phyloP scores from a whole-genome alignment of 2,113 vertebrate species.

The Leptocoma aspasia region DNA sequence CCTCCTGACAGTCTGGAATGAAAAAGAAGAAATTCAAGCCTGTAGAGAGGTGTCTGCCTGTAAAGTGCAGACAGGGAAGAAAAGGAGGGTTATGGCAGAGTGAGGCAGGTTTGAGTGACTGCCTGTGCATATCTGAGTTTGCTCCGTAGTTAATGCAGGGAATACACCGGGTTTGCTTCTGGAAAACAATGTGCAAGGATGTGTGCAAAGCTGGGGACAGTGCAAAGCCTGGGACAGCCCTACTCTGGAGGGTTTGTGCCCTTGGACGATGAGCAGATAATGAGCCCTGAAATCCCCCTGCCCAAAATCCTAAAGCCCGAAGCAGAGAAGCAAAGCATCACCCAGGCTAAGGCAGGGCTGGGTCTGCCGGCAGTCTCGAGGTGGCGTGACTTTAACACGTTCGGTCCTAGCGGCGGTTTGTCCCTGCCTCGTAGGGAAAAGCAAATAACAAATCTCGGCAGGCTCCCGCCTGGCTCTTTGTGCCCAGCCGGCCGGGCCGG shows the following conservation, averaged over 20 bases:
- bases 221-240: not conserved
- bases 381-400: accelerated
- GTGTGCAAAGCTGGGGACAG: not conserved
- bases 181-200: not conserved
- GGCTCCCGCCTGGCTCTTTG: not conserved
- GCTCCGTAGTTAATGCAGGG: not conserved
- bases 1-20: not conserved
- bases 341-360: not conserved
- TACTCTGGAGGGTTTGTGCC: not conserved
- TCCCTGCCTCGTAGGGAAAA: not conserved
- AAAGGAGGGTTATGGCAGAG: not conserved
- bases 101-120: not conserved
- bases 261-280: accelerated
- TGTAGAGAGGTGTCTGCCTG: not conserved
- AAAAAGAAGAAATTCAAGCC: not conserved
- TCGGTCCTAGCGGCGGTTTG: not conserved
- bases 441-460: not conserved
- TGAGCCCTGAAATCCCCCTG: not conserved
- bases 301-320: not conserved
- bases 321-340: not conserved
- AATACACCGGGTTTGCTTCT: not conserved
- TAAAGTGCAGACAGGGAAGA: not conserved
- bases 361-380: not conserved
- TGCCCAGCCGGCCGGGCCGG: not conserved
- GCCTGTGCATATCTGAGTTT: not conserved